Evolutionary conservation across 2,888 invertebrate genomes (phyloP).

Genomic region (Lutraria lutraria): DNA sequence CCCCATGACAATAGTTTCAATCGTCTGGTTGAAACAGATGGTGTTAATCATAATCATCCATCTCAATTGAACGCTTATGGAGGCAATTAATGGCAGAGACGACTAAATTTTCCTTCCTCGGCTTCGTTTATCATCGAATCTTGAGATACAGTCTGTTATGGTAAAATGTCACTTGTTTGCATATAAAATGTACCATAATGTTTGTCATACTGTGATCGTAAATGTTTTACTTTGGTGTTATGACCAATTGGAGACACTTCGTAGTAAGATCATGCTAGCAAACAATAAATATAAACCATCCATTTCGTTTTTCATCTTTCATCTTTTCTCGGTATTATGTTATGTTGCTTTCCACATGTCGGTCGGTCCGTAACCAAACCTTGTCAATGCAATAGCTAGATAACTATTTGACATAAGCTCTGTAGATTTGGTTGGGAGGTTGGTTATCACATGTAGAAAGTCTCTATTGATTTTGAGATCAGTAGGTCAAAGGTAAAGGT

Average conservation of each 20-base stretch:
- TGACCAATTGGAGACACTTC: not conserved
- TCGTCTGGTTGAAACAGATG: conserved; percentile 64
- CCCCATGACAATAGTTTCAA: conserved; percentile 62
- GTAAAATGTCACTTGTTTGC: conserved; percentile 23
- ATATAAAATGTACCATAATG: not conserved
- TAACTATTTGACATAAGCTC: too few relatives aligned
- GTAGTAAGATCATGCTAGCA: not conserved
- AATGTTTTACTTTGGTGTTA: not conserved
- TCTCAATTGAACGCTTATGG: conserved; percentile 66
- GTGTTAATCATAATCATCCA: conserved; percentile 60
- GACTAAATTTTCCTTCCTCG: conserved; percentile 51
- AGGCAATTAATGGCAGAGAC: conserved; percentile 61
- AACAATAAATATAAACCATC: not conserved
- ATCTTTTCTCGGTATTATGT: too few relatives aligned
- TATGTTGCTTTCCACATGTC: too few relatives aligned
- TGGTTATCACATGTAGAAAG: too few relatives aligned
- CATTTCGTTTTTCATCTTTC: too few relatives aligned
- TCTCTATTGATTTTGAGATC: too few relatives aligned
- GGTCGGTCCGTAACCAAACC: too few relatives aligned
- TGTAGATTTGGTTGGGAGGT: too few relatives aligned
- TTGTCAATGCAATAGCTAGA: too few relatives aligned
- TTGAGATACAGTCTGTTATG: conserved; percentile 27
- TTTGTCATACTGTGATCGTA: not conserved
- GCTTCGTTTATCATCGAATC: conserved; percentile 53
- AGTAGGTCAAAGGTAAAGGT: too few relatives aligned